phyloP scores from a whole-genome alignment of 2,113 vertebrate genomes.

The Lophius piscatorius region DNA sequence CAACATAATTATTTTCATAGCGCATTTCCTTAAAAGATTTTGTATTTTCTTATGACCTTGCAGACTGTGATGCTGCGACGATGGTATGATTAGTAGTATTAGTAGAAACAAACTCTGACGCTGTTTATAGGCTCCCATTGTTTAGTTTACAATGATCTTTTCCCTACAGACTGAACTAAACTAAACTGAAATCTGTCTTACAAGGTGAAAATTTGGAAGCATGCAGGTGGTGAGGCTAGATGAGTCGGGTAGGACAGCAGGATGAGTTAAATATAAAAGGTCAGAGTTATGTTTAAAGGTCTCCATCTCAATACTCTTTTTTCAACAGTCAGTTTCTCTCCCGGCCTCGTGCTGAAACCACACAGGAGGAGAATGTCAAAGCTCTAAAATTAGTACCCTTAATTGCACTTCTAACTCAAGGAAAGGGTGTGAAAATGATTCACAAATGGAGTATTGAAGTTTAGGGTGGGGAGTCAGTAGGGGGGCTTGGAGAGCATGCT shows the following conservation, averaged over 20 bases:
- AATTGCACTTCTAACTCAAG: slow-evolving; percentile 27
- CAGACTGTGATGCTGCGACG: slow-evolving; percentile 16
- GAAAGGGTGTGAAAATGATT: slow-evolving; percentile 48
- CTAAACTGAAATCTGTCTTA: slow-evolving; percentile 21
- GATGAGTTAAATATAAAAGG: slow-evolving; percentile 64
- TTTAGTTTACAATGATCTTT: neutral
- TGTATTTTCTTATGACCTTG: slow-evolving; percentile 21
- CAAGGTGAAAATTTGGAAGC: slow-evolving; percentile 35
- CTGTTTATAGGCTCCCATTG: slow-evolving; percentile 15
- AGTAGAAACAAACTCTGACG: slow-evolving; percentile 25
- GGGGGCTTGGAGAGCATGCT: slow-evolving; percentile 67
- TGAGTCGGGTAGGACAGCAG: slow-evolving; percentile 45
- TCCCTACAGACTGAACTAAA: slow-evolving; percentile 13
- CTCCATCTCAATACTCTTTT: slow-evolving; percentile 61
- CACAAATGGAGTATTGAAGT: slow-evolving; percentile 60
- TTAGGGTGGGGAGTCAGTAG: slow-evolving; percentile 46
- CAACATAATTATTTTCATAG: slow-evolving; percentile 15
- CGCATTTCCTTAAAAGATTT: slow-evolving; percentile 38
- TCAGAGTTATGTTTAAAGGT: slow-evolving; percentile 63
- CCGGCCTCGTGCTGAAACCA: slow-evolving; percentile 45
- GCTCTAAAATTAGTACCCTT: slow-evolving; percentile 35
- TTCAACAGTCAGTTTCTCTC: slow-evolving; percentile 39
- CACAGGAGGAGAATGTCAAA: slow-evolving; percentile 39
- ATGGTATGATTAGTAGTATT: slow-evolving; percentile 53
- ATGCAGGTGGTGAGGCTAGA: slow-evolving; percentile 65